phyloP scores from a whole-genome alignment of 2,797 vertebrate species.

The Prionace glauca region DNA sequence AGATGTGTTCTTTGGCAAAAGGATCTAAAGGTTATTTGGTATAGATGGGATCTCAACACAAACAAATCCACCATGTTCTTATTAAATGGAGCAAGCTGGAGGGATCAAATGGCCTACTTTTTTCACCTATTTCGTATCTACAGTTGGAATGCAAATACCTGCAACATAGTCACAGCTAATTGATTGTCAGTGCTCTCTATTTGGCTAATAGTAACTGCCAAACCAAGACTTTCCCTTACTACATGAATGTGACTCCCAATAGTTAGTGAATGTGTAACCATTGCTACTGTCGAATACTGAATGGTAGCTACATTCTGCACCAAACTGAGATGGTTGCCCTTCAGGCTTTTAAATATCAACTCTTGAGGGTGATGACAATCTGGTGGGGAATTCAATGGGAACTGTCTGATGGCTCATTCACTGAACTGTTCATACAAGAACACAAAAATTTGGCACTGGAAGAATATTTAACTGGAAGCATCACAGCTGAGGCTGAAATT shows the following conservation, averaged over 20 bases:
- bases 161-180: no score
- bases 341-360: not conserved
- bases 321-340: not conserved
- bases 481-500: not conserved
- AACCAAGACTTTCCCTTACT: not conserved
- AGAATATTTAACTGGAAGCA: not conserved
- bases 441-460: not conserved
- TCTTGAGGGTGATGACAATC: not conserved
- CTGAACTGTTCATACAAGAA: not conserved
- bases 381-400: not conserved
- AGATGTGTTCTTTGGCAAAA: no score
- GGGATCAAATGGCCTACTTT: no score
- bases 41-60: no score
- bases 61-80: no score
- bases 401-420: not conserved
- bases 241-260: not conserved
- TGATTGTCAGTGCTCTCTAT: not conserved
- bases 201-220: not conserved
- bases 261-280: not conserved
- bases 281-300: not conserved
- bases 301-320: not conserved
- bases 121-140: no score
- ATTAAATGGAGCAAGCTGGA: no score
- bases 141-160: no score
- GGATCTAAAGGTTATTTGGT: no score